phyloP scores from a whole-genome alignment of 2,888 invertebrate genomes.

The Orthonevra nobilis region DNA sequence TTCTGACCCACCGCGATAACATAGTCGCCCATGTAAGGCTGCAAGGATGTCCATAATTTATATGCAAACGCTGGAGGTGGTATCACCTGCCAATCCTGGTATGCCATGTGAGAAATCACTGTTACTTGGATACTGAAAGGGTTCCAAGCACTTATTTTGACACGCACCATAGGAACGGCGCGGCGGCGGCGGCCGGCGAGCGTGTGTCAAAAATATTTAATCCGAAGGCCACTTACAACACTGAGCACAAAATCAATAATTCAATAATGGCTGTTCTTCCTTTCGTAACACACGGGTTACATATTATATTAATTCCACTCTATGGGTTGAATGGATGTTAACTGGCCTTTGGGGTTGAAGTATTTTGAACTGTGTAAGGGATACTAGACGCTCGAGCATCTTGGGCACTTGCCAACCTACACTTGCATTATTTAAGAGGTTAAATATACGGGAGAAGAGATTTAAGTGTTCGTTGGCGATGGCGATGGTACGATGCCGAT shows the following conservation, averaged over 20 bases:
- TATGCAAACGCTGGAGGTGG: slow-evolving; percentile 35
- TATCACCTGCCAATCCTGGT: background rate
- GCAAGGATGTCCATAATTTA: no score
- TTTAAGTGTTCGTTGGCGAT: slow-evolving; percentile 18
- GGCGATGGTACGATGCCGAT: no score
- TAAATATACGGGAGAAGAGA: background rate
- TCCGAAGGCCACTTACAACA: slow-evolving; percentile 3
- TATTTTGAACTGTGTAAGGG: slow-evolving; percentile 9
- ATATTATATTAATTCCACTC: no score
- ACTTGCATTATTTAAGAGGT: slow-evolving; percentile 24
- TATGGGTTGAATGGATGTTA: background rate
- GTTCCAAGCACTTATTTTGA: no score
- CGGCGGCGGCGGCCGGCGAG: no score
- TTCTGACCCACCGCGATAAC: slow-evolving; percentile 22
- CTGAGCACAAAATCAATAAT: slow-evolving; percentile 37
- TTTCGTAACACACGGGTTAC: background rate
- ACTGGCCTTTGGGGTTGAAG: background rate
- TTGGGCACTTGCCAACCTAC: background rate
- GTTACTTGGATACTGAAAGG: background rate
- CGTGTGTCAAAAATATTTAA: slow-evolving; percentile 9
- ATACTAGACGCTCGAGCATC: no score
- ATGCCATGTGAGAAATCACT: background rate
- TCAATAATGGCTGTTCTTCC: slow-evolving; percentile 21
- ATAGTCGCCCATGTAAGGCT: no score
- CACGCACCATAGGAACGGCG: no score